phyloP scores from a whole-genome alignment of 2,888 invertebrate genomes.

The Acronicta psi region DNA sequence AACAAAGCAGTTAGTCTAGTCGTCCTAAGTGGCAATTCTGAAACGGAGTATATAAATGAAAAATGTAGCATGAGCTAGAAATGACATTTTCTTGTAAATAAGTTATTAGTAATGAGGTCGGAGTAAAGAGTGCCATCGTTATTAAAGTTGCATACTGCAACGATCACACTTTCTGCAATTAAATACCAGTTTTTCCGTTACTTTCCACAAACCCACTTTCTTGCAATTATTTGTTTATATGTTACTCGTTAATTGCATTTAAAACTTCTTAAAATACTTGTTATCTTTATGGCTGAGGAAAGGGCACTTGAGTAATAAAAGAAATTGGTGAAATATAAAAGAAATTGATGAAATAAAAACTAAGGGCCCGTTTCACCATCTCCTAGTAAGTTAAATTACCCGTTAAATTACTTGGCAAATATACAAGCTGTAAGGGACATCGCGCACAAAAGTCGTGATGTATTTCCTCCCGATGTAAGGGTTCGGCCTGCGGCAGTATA shows the following conservation, averaged over 20 bases:
- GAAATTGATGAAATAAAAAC: too few relatives aligned
- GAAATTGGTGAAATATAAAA: too few relatives aligned
- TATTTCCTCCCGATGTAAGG: too few relatives aligned
- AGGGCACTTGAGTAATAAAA: background rate
- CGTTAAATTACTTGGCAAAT: too few relatives aligned
- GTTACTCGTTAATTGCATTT: slow-evolving; percentile 32
- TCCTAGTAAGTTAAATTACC: too few relatives aligned
- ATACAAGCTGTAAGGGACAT: too few relatives aligned
- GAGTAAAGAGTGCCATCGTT: slow-evolving; percentile 22
- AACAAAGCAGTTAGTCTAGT: too few relatives aligned
- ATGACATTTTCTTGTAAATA: background rate
- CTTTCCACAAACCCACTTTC: slow-evolving; percentile 58
- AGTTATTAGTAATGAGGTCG: slow-evolving; percentile 8
- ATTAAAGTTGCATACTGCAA: slow-evolving; percentile 27
- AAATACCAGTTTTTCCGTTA: slow-evolving; percentile 48
- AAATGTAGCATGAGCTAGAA: background rate
- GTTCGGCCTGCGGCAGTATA: too few relatives aligned
- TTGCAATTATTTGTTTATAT: slow-evolving; percentile 42
- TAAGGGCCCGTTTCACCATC: too few relatives aligned
- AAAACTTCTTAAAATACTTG: slow-evolving; percentile 15
- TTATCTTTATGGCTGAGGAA: background rate
- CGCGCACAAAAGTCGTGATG: too few relatives aligned
- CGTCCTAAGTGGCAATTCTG: too few relatives aligned
- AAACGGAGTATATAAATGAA: too few relatives aligned
- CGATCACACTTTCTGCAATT: slow-evolving; percentile 43